A percentile compares a stretch with the other conserved stretches of the same genome.
Evolutionary conservation across 2,888 invertebrate species (phyloP).

Genomic region (Pseudococcus longispinus): DNA sequence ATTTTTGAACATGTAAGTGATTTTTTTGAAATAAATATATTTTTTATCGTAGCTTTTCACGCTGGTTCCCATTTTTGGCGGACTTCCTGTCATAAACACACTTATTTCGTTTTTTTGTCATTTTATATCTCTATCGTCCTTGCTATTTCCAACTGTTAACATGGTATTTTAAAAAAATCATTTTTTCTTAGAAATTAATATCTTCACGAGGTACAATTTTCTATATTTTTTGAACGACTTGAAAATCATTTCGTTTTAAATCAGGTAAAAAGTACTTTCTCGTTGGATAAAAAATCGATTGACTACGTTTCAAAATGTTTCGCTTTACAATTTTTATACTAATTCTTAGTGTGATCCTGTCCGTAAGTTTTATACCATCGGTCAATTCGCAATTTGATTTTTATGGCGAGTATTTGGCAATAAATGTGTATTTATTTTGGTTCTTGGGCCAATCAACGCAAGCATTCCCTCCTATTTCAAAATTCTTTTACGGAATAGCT

Average conservation of each 20-base stretch:
- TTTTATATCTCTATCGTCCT: no score
- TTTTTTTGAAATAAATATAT: no score
- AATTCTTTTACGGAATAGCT: neutral
- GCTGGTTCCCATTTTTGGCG: no score
- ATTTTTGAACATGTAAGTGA: no score
- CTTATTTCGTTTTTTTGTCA: no score
- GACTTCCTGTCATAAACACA: no score
- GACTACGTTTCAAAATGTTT: neutral
- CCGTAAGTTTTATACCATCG: neutral
- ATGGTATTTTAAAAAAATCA: no score
- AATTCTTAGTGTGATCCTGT: neutral
- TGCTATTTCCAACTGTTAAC: no score
- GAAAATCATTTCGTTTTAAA: neutral
- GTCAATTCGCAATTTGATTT: neutral
- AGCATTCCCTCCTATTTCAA: neutral
- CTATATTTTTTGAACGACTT: neutral
- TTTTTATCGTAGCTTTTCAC: no score
- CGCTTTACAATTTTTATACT: neutral
- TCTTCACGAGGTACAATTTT: neutral
- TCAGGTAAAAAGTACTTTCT: neutral
- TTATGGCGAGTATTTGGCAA: neutral
- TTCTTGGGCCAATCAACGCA: neutral
- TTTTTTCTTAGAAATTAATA: no score
- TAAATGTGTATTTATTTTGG: no score
- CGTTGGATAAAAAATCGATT: neutral